Base-by-base conservation (phyloP, 2,888 invertebrate genomes). In the Rhyacophila evoluta region DNA sequence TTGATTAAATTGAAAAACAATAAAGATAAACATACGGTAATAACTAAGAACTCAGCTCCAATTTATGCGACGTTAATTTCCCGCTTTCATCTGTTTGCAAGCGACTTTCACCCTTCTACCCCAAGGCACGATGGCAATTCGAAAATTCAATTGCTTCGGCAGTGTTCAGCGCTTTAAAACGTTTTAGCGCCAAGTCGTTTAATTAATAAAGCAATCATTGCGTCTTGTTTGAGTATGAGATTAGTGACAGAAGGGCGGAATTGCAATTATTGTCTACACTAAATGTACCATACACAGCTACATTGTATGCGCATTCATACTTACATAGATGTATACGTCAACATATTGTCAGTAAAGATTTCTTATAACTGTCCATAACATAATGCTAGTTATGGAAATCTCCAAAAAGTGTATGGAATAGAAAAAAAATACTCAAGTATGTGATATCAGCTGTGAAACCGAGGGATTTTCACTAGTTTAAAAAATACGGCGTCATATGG, bases 161-260 rank as follows among this genome's bases (percentile, higher is more conserved):
- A n/a, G 28, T 29, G 70, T 39, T 38, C 15, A 11, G 73, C 68
- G 76, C 41, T 72, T 77, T 25, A 72, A 29, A 70, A 39, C 72
- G 67, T 81, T 81, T 75, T 71, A 76, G 38, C 29, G 41, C 72
- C 69, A 38, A 55, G 67, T 39, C 68, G 74, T 76, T 77, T 81
- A 81, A 81, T 81, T 81, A 81, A 81, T 79, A 77, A 81, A 79
- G 81, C 79, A 81, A 81, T 81, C 79, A 75, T 75, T 79, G 77
- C 72, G 79, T 74, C 74, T 79, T 81, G 81, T 81, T 81, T 81
- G 78, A 78, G 79, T 79, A 77, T 71, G 29, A 81, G 79, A 81
- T 81, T 81, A 81, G 77, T 38, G 72, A 77, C 77, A 36, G 55
- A 55, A 55, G 55, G 55, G 55, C 55, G 55, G 55, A 55, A 55